Percentiles rank a stretch among this genome's conserved stretches.
Evolutionary conservation across 1,140 invertebrate genomes (phyloP).

Genomic region (Nasonia longicornis): DNA sequence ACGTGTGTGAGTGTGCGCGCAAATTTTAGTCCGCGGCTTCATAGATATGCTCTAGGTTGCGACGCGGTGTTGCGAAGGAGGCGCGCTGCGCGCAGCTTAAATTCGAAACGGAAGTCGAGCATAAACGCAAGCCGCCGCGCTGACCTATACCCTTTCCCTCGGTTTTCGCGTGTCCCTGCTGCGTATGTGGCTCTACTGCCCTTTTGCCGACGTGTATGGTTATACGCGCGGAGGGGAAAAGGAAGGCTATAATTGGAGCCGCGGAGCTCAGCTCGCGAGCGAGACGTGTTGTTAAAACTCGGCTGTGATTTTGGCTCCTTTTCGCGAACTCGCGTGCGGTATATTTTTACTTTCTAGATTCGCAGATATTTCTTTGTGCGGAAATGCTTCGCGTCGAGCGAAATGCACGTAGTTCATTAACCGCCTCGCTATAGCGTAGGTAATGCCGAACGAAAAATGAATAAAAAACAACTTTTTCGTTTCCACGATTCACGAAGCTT

Average conservation of each 20-base stretch:
- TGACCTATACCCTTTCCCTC: not conserved
- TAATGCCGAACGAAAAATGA: too few species aligned
- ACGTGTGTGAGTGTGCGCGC: not conserved
- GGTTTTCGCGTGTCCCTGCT: constrained; percentile 11
- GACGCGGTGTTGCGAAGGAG: not conserved
- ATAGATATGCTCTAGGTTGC: constrained; percentile 12
- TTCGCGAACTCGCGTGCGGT: not conserved
- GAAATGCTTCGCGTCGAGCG: too few species aligned
- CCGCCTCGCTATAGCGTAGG: too few species aligned
- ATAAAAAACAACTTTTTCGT: too few species aligned
- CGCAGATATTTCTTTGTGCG: not conserved
- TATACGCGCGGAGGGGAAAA: not conserved
- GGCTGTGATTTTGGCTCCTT: not conserved
- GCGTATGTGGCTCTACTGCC: not conserved
- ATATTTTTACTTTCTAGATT: not conserved
- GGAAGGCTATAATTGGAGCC: not conserved
- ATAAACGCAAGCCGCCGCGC: constrained; percentile 47
- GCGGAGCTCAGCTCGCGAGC: not conserved
- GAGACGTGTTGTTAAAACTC: not conserved
- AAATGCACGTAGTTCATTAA: too few species aligned
- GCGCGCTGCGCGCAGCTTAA: constrained; percentile 42
- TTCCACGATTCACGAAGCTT: too few species aligned
- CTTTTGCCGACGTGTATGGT: not conserved
- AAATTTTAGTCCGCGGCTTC: constrained; percentile 46
- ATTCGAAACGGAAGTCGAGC: constrained; percentile 53